A percentile compares a stretch with the other conserved stretches of the same genome.
phyloP scores from a whole-genome alignment of 2,113 vertebrate genomes.

The Herpetotheres cachinnans region DNA sequence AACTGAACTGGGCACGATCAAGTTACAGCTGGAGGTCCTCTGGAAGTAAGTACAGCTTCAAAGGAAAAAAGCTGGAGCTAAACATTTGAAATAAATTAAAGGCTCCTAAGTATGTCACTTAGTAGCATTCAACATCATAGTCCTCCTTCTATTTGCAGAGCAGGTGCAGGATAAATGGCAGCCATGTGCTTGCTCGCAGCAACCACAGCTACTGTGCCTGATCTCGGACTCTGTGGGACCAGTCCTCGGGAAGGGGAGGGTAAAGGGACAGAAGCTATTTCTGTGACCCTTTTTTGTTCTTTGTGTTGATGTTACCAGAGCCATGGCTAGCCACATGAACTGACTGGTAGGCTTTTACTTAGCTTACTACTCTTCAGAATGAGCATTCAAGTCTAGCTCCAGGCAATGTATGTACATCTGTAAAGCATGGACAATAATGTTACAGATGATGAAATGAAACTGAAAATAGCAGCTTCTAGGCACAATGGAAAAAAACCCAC shows the following conservation, averaged over 20 bases:
- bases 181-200: not conserved
- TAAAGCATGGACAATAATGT: not conserved
- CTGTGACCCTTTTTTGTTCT: not conserved
- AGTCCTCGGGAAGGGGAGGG: not conserved
- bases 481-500: not conserved
- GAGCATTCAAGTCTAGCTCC: not conserved
- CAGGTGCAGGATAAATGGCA: not conserved
- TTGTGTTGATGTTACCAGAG: not conserved
- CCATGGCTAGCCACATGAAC: accelerated
- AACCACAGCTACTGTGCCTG: not conserved
- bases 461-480: not conserved
- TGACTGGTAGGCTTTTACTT: not conserved
- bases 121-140: not conserved
- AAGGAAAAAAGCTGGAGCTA: not conserved
- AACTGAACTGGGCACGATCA: slow-evolving; percentile 95
- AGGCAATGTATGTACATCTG: not conserved
- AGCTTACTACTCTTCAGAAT: not conserved
- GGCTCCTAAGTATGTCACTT: not conserved
- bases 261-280: not conserved
- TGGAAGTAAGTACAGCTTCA: slow-evolving; percentile 85
- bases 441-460: not conserved
- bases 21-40: slow-evolving; percentile 90
- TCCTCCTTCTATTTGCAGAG: not conserved
- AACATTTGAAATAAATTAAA: not conserved
- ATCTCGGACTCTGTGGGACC: not conserved